Conservation (phyloP, 2,888 invertebrate genomes). For the Tipula unca region DNA sequence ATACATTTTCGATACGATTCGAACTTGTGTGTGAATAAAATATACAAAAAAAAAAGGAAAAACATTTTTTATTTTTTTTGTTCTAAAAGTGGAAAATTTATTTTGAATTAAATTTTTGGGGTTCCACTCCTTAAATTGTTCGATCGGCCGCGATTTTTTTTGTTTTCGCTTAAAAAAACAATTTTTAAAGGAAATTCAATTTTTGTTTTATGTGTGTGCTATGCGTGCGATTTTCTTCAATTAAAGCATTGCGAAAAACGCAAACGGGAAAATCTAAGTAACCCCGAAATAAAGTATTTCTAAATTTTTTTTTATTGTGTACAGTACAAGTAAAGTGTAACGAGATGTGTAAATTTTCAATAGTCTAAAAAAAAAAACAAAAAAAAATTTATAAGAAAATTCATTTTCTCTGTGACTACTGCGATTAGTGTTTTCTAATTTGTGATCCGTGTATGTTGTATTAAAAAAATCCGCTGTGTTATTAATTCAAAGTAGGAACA, state of each 20-base stretch:
- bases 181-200: background rate
- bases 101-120: background rate
- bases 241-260: background rate
- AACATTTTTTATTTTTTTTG: background rate
- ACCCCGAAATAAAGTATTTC: background rate
- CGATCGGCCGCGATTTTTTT: constrained; percentile 9
- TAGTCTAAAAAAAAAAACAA: background rate
- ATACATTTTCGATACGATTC: background rate
- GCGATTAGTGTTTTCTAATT: background rate
- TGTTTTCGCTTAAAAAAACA: constrained; percentile 15
- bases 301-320: background rate
- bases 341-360: background rate
- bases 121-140: constrained; percentile 17
- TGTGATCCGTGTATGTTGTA: background rate
- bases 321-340: background rate
- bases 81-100: background rate
- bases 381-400: too few species aligned
- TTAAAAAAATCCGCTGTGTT: background rate
- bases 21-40: background rate
- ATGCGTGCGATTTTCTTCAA: background rate
- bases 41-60: background rate
- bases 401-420: background rate
- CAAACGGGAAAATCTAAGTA: background rate
- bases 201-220: background rate
- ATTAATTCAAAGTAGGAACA: background rate